These are phyloP conservation scores for Lacanobia oleracea DNA, from an alignment of 2,888 invertebrate species.

Conservation along the genomic window DNA sequence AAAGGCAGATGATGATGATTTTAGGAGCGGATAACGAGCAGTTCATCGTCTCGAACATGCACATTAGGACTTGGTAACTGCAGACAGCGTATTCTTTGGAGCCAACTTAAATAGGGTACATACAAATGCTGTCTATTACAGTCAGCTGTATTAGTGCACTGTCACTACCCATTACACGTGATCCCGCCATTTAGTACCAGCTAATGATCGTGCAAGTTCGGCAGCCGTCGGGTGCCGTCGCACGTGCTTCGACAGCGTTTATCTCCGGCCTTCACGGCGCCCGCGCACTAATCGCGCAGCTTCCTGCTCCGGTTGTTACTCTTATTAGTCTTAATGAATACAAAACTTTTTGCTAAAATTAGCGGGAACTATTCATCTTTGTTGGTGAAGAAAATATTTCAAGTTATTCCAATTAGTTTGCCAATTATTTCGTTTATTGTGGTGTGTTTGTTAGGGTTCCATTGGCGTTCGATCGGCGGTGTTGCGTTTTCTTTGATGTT, in stretches of 20 bases:
- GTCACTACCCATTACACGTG: neutral
- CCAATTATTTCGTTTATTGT: conserved; percentile 35
- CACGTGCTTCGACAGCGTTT: conserved; percentile 82
- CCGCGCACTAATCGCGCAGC: conserved; percentile 80
- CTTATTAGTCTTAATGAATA: conserved; percentile 64
- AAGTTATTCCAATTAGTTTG: conserved; percentile 40
- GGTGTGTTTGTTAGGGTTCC: conserved; percentile 28
- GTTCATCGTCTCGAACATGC: too few species aligned
- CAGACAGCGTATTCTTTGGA: too few species aligned
- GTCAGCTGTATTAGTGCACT: neutral
- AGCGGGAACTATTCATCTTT: conserved; percentile 40
- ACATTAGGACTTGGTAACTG: too few species aligned
- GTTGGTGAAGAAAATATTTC: conserved; percentile 37
- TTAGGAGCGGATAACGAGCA: too few species aligned
- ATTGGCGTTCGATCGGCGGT: neutral
- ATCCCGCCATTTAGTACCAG: conserved; percentile 9
- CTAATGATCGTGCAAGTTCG: conserved; percentile 55
- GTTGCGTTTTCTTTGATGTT: neutral
- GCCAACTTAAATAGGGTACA: too few species aligned
- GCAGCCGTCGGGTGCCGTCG: conserved; percentile 64
- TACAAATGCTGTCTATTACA: too few species aligned
- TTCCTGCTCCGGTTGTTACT: conserved; percentile 80
- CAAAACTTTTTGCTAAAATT: conserved; percentile 44
- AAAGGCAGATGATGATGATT: too few species aligned
- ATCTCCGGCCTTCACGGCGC: conserved; percentile 83